phyloP scores from a whole-genome alignment of 2,113 vertebrate species.

The Oreochromis spilurus region DNA sequence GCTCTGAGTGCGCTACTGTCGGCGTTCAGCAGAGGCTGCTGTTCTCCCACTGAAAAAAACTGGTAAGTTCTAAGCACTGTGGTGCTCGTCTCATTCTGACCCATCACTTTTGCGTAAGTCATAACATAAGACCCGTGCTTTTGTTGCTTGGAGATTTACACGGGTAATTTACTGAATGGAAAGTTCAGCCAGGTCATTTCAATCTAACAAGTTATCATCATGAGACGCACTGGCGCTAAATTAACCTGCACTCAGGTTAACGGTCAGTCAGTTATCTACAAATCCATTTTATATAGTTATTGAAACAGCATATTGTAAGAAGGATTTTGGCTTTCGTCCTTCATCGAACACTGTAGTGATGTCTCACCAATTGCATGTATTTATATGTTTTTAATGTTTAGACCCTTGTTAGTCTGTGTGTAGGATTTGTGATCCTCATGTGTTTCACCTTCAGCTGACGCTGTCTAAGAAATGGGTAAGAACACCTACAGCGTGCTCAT shows the following conservation, averaged over 20 bases:
- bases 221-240: not conserved
- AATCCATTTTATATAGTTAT: not conserved
- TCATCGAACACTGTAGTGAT: not conserved
- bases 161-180: not conserved
- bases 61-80: slow-evolving; percentile 32
- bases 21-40: slow-evolving; percentile 43
- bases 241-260: not conserved
- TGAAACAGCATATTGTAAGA: not conserved
- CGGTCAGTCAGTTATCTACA: not conserved
- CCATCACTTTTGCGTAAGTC: not conserved
- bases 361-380: not conserved
- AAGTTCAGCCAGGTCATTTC: not conserved
- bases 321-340: not conserved
- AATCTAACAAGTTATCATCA: not conserved
- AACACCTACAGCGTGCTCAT: not conserved
- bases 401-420: not conserved
- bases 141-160: not conserved
- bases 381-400: not conserved
- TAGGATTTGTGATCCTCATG: not conserved
- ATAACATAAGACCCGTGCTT: not conserved
- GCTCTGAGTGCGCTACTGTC: slow-evolving; percentile 14
- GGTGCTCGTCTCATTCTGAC: not conserved
- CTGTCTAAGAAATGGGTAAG: slow-evolving; percentile 11
- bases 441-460: slow-evolving; percentile 58
- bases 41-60: slow-evolving; percentile 15